Evolutionary conservation across 2,113 vertebrate species (phyloP), one percentile per base, ranked within the genome.

Genomic region (Cromileptes altivelis): DNA sequence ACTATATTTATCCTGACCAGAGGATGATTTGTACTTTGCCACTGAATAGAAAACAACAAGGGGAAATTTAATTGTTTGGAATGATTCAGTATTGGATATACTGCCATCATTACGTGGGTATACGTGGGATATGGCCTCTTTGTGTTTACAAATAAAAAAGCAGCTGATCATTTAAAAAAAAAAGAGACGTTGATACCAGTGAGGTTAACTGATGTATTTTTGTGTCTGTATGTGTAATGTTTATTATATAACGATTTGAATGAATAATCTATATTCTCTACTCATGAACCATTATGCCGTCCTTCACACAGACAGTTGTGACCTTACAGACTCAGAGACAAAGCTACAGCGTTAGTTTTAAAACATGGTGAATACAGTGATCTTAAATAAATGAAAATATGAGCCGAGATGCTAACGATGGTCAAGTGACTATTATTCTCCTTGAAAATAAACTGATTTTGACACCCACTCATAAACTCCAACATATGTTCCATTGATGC

Each of bases 401-500:
- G 63, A 71, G 37, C 61, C 63, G 37, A 71, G 68, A 90, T 78
- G 45, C 56, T 80, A 69, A 81, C 71, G 73, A 65, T 81, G 71
- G 81, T 87, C 60, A 87, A 90, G 63, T 85, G 50, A 89, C 62
- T 73, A 75, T 91, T 70, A 79, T 76, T 78, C 60, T 45, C 50
- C 62, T 81, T 81, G 47, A 73, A 78, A 85, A 81, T 63, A 87
- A 87, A 86, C 65, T 30, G 60, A 90, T 75, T 85, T 87, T 87
- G 72, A 80, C 85, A 82, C 80, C 75, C 77, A 74, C 80, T 90
- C 75, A 80, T 75, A 86, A 85, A 83, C 85, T 52, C 72, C 73
- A 82, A 64, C 90, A 89, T 83, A 86, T 87, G 88, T 91, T 90
- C 84, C 70, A 75, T 57, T 87, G 85, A 86, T 83, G 83, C 73